A percentile compares a stretch with the other conserved stretches of the same genome.
Evolutionary conservation across 1,140 invertebrate species (phyloP).

Genomic region (Panulirus ornatus): DNA sequence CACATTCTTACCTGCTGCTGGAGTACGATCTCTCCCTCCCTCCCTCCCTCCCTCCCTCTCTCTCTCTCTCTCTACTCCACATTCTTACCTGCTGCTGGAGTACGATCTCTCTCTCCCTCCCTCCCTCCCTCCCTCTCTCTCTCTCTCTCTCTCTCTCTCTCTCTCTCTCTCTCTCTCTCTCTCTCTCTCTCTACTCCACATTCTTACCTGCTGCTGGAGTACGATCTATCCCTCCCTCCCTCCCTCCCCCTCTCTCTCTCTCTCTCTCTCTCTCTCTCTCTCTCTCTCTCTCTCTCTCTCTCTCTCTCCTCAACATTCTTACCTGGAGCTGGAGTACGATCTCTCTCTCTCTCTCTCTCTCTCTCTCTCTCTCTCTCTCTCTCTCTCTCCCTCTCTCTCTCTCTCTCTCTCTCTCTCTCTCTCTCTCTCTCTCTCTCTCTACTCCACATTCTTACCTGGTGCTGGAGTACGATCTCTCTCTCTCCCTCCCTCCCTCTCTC

Average conservation of each 20-base stretch:
- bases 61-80: neutral
- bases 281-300: neutral
- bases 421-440: neutral
- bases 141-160: neutral
- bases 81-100: neutral
- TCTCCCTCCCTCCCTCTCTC: neutral
- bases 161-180: neutral
- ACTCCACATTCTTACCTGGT: neutral
- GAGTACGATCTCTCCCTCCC: too few species aligned
- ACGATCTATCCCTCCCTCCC: neutral
- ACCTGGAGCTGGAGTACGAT: neutral
- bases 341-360: conserved; percentile 29
- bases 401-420: conserved; percentile 7
- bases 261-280: neutral
- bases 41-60: neutral
- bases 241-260: neutral
- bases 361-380: conserved; percentile 21
- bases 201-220: neutral
- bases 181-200: neutral
- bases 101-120: too few species aligned
- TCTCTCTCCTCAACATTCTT: neutral
- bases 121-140: neutral
- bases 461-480: neutral
- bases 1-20: neutral
- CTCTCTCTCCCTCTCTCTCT: conserved; percentile 1